Evolutionary conservation across 2,888 invertebrate genomes (phyloP).

Genomic region (Zaprionus obscuricornis): DNA sequence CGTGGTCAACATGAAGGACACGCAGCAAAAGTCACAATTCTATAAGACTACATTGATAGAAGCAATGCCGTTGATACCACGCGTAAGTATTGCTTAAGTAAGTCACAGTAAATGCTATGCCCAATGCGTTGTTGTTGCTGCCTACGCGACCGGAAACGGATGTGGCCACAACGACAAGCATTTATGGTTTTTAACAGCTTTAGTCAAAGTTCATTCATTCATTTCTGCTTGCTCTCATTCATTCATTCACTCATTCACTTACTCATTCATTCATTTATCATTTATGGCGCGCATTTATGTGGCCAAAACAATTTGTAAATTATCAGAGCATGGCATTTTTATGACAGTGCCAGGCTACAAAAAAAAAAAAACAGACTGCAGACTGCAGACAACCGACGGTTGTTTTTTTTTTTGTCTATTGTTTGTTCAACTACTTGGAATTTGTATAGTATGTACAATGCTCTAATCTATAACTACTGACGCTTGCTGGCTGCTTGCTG

Average conservation of each 20-base stretch:
- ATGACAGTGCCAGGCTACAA: conserved; percentile 53
- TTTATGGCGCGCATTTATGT: conserved; percentile 61
- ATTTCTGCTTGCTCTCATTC: too few relatives aligned
- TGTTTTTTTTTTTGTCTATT: conserved; percentile 26
- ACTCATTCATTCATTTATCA: too few relatives aligned
- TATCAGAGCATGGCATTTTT: conserved; percentile 63
- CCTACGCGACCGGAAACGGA: conserved; percentile 46
- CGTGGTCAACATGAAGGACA: conserved; percentile 95
- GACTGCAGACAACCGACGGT: conserved; percentile 19
- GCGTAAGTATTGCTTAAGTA: conserved; percentile 86
- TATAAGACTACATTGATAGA: conserved; percentile 94
- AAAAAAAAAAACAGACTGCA: conserved; percentile 13
- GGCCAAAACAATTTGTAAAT: conserved; percentile 68
- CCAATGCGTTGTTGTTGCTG: background rate
- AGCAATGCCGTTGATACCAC: conserved; percentile 93
- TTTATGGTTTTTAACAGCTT: conserved; percentile 17
- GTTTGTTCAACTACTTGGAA: background rate
- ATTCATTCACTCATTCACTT: too few relatives aligned
- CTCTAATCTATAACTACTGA: conserved; percentile 8
- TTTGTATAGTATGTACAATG: conserved; percentile 2
- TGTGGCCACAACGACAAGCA: conserved; percentile 26
- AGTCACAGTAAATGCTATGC: background rate
- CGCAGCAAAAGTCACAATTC: conserved; percentile 94
- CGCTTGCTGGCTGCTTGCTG: conserved; percentile 1
- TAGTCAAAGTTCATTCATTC: too few relatives aligned